These are phyloP conservation scores for Danionella dracula DNA, from an alignment of 2,797 vertebrate genomes.

Conservation along the genomic window DNA sequence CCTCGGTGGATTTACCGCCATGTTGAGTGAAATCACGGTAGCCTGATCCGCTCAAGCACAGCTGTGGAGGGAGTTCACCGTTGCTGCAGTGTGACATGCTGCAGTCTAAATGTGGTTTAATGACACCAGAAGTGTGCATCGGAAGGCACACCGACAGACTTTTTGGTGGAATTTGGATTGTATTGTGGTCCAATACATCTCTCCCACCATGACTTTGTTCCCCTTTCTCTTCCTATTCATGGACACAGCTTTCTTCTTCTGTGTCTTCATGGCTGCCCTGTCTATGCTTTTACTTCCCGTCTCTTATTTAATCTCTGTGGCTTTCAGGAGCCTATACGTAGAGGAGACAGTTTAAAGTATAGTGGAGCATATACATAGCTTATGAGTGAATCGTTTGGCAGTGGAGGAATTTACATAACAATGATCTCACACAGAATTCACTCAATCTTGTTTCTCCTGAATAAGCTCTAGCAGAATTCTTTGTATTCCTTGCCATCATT, in stretches of 20 bases:
- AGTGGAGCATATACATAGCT: neutral
- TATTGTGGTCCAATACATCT: neutral
- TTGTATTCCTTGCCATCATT: neutral
- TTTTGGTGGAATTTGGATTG: neutral
- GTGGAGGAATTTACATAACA: neutral
- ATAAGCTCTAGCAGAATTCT: neutral
- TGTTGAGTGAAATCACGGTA: conserved; percentile 25
- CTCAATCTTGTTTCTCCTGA: neutral
- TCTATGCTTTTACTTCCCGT: neutral
- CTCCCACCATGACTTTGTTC: conserved; percentile 6
- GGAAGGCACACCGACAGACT: neutral
- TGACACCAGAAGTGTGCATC: conserved; percentile 7
- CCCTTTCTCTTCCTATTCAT: too few relatives aligned
- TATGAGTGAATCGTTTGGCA: neutral
- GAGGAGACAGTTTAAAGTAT: neutral
- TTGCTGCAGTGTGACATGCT: conserved; percentile 1
- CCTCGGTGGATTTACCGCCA: conserved; percentile 26
- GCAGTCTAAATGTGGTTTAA: conserved; percentile 16
- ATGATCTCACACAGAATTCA: neutral
- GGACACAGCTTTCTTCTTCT: too few relatives aligned
- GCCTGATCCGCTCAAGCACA: conserved; percentile 15
- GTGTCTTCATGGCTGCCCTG: neutral
- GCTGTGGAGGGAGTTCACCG: conserved; percentile 11
- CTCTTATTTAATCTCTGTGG: conserved; percentile 25
- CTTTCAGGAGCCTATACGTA: neutral